Evolutionary conservation across 2,888 invertebrate genomes (phyloP), one percentile per base, ranked within the genome.

Genomic region (Clusia tigrina): DNA sequence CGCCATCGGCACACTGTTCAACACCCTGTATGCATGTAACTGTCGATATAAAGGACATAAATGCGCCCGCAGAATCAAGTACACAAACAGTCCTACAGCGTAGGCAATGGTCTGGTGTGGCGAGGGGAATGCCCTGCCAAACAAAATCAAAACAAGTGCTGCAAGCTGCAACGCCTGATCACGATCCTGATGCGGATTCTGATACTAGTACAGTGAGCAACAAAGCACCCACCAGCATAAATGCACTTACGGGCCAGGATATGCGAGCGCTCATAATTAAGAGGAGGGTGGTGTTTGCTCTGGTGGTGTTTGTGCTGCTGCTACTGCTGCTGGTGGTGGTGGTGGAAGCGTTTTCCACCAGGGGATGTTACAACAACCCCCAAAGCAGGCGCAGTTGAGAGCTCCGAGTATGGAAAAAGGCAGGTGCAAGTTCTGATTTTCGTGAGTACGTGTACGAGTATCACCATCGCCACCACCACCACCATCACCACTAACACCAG

Each of bases 301-400:
- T n/a, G 54, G 25, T 23, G 54, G 54, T 58, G 63, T 55, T 62
- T 63, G 15, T 58, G 55, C 54, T 62, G 63, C 48, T 54, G 59
- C 22, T 59, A 54, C 55, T 54, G 22, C 22, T 46, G 23, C 22
- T 60, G 57, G 1, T 59, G 62, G 66, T 57, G 69, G 63, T 71
- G 67, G 67, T 68, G 60, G 2, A 59, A 26, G 56, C 22, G 54
- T 58, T 62, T 62, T 70, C 74, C 42, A 15, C 42, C n/a, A 42
- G 73, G 74, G 76, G 74, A 74, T 74, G 76, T 67, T 74, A 54
- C 23, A 23, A 17, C 76, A 74, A 74, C 74, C 74, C 73, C 76
- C 74, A 74, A 73, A 69, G 71, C 26, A 71, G 75, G 72, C 74
- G 72, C 76, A 74, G 71, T 76, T 74, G 76, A 72, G 72, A 71